Percentiles rank a stretch among this genome's conserved stretches.
These are phyloP conservation scores for Caenorhabditis sp. DNA, from an alignment of 2,888 invertebrate species.

Conservation along the genomic window DNA sequence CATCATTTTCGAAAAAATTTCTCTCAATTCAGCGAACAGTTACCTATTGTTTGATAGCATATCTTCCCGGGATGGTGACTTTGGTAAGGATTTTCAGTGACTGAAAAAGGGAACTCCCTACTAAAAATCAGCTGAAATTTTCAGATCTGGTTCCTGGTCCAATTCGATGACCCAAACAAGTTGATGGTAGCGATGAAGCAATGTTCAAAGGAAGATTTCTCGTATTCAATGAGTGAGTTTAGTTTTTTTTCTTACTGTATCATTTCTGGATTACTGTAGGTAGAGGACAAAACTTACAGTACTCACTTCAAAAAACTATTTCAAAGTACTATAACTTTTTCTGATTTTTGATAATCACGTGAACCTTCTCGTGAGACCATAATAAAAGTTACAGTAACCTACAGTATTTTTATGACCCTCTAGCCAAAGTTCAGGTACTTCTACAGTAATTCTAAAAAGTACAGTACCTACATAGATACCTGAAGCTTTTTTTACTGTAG, in stretches of 20 bases:
- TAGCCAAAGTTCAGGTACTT: no score
- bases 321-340: no score
- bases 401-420: no score
- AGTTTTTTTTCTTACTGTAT: background rate
- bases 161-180: conserved; percentile 8
- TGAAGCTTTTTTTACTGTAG: no score
- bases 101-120: background rate
- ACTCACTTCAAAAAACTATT: background rate
- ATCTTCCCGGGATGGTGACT: conserved; percentile 24
- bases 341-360: no score
- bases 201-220: conserved; percentile 29
- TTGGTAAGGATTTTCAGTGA: conserved; percentile 15
- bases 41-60: conserved; percentile 22
- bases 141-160: conserved; percentile 9
- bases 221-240: conserved; percentile 10
- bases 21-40: background rate
- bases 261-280: no score
- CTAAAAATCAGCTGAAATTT: background rate
- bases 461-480: no score
- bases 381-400: no score
- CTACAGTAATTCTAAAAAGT: no score
- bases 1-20: background rate
- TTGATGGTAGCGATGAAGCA: conserved; percentile 17
- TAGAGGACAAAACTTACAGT: no score
- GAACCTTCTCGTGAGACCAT: no score